Evolutionary conservation across 2,113 vertebrate species (phyloP), one percentile per base, ranked within the genome.

Genomic region (Turdus rufiventris): DNA sequence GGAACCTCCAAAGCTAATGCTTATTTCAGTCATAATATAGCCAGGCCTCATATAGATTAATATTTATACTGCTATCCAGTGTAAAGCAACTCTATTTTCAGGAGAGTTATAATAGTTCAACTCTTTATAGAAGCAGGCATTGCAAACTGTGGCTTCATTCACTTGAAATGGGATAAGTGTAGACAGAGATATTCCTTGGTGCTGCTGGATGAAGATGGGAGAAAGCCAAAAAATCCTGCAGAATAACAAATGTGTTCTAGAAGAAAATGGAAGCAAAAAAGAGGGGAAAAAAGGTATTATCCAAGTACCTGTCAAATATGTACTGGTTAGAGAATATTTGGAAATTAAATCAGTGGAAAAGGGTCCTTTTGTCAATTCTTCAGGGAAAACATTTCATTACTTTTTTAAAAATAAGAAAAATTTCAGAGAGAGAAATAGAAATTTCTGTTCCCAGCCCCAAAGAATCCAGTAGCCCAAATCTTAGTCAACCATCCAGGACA

Each of bases 281-380:
- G 18, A n/a, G 58, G 33, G 2, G 31, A 31, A 63, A 72, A 36
- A 8, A n/a, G 0, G 1, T 21, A 18, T 57, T 25, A 34, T 66
- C 15, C 7, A 84, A 48, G 9, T 33, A 50, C 13, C 40, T 45
- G n/a, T 33, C 0, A 0, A 68, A 48, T 42, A 53, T 8, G 3
- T 89, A 61, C 12, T n/a, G 14, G 10, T 14, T 85, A 62, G 47
- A 77, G 23, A 62, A 20, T 58, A 70, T 33, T 33, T 50, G 15
- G 19, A 93, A 87, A 33, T 42, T 18, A 38, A 51, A 10, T 26
- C 34, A 54, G 8, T 19, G 15, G 17, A 33, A 53, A 83, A 51
- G 4, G 1, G 3, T 31, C 34, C 29, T 79, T 89, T 66, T 56
- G 5, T 73, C n/a, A 73, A 3, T 80, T 48, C n/a, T 48, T 70